A percentile compares a stretch with the other conserved stretches of the same genome.
Conservation (phyloP, 2,797 vertebrate species). For the Propithecus perrieri region DNA sequence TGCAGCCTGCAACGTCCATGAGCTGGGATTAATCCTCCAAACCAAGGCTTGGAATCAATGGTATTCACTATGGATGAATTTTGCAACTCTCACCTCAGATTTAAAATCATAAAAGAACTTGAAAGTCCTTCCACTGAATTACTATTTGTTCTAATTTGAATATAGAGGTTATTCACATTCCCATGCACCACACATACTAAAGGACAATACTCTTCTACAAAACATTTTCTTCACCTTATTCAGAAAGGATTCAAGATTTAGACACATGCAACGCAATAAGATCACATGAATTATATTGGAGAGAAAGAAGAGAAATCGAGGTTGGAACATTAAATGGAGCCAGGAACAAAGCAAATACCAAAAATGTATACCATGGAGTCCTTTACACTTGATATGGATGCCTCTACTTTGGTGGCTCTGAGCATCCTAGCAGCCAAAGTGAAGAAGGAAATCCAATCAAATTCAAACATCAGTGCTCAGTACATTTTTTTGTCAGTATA, state of each 20-base stretch:
- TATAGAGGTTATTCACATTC: not conserved
- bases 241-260: not conserved
- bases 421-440: not conserved
- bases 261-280: not conserved
- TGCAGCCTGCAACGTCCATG: not conserved
- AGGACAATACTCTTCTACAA: not conserved
- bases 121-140: not conserved
- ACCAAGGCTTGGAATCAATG: not conserved
- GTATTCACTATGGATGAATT: not conserved
- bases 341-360: not conserved
- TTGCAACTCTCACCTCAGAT: not conserved
- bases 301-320: not conserved
- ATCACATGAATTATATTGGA: not conserved
- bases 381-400: not conserved
- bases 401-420: not conserved
- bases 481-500: not conserved
- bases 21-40: slow-evolving; percentile 10
- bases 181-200: not conserved
- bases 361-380: not conserved
- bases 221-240: not conserved
- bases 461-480: not conserved
- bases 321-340: not conserved
- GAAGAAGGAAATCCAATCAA: not conserved
- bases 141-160: not conserved
- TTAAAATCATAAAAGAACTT: not conserved